Evolutionary conservation across 2,113 vertebrate species (phyloP).

Genomic region (Ammospiza nelsoni): DNA sequence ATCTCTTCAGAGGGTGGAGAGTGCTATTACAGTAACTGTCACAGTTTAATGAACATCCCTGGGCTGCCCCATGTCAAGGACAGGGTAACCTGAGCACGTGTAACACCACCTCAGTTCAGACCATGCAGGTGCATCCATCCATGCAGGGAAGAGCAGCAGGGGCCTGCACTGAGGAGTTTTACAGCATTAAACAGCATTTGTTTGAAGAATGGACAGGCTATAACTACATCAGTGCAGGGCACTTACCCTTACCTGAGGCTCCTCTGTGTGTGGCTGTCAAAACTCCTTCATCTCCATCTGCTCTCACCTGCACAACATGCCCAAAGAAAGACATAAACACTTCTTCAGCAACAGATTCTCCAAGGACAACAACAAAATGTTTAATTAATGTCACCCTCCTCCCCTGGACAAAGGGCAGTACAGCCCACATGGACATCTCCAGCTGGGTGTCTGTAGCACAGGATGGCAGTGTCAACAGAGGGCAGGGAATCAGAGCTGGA

Average conservation of each 20-base stretch:
- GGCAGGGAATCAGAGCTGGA: background rate
- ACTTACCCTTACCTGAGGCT: background rate
- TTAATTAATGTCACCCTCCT: background rate
- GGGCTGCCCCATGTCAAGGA: background rate
- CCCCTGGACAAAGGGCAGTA: background rate
- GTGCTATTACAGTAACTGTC: background rate
- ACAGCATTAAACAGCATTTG: background rate
- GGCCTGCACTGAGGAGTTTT: background rate
- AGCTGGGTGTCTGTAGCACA: background rate
- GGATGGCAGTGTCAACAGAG: background rate
- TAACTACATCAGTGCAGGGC: background rate
- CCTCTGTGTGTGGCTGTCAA: background rate
- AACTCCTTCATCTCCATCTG: background rate
- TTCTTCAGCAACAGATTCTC: background rate
- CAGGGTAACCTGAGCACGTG: rapidly evolving
- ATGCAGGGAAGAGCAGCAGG: background rate
- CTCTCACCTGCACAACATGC: background rate
- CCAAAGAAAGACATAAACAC: background rate
- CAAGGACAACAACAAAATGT: background rate
- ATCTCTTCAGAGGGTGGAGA: background rate
- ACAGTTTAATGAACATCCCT: background rate
- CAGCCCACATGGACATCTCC: background rate
- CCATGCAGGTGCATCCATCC: background rate
- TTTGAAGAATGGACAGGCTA: background rate
- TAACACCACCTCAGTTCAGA: background rate